Conservation (phyloP, 2,888 invertebrate species). For the Phengaris alcon region DNA sequence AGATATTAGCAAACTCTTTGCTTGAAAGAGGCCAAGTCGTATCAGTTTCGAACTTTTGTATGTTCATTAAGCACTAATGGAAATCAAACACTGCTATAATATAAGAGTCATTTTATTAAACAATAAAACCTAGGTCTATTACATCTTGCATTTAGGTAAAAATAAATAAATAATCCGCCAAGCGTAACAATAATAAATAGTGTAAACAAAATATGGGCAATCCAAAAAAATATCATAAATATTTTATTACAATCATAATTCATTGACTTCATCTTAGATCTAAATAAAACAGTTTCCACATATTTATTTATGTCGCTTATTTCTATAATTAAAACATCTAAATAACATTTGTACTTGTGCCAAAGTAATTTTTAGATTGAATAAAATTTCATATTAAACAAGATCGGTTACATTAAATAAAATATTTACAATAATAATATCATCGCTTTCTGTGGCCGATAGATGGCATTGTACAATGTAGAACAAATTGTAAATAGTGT, state of each 20-base stretch:
- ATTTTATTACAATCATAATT: slow-evolving; percentile 11
- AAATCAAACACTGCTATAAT: slow-evolving; percentile 4
- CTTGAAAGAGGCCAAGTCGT: no score
- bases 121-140: slow-evolving; percentile 28
- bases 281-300: slow-evolving; percentile 18
- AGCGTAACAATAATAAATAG: slow-evolving; percentile 27
- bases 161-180: slow-evolving; percentile 28
- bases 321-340: slow-evolving; percentile 13
- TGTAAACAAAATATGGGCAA: slow-evolving; percentile 17
- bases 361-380: slow-evolving; percentile 4
- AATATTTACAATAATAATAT: slow-evolving; percentile 29
- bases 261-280: slow-evolving; percentile 17
- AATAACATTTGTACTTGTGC: slow-evolving; percentile 16
- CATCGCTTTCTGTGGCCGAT: neutral
- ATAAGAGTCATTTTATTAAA: slow-evolving; percentile 23
- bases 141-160: slow-evolving; percentile 13
- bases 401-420: slow-evolving; percentile 6
- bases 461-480: slow-evolving; percentile 25
- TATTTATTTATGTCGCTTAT: neutral
- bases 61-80: neutral
- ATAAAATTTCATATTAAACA: neutral
- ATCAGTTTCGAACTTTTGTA: no score
- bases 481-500: slow-evolving; percentile 14
- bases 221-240: neutral
- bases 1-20: neutral